phyloP scores from a whole-genome alignment of 2,888 invertebrate species.

The Octonoba sinensis region DNA sequence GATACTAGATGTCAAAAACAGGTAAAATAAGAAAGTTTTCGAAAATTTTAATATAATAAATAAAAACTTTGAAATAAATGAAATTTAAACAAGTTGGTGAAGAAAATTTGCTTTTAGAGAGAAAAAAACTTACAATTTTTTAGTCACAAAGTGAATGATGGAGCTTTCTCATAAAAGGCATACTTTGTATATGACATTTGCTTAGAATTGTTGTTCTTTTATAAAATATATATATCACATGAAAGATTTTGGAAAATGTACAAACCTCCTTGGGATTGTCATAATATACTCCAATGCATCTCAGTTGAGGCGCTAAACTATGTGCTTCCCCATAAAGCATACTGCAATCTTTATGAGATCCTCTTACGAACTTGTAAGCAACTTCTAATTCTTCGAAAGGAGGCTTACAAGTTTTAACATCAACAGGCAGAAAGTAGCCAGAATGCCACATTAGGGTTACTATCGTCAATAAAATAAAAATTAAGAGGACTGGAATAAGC shows the following conservation, averaged over 20 bases:
- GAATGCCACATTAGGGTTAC: constrained; percentile 69
- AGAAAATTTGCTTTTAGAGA: no score
- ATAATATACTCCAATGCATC: constrained; percentile 72
- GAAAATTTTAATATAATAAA: no score
- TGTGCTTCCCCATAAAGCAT: constrained; percentile 71
- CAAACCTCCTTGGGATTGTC: constrained; percentile 72
- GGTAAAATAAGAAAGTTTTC: no score
- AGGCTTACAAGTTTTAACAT: constrained; percentile 71
- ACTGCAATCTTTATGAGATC: constrained; percentile 72
- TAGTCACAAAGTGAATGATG: no score
- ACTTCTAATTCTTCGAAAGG: constrained; percentile 69
- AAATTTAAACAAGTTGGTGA: no score
- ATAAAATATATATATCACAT: no score
- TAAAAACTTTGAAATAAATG: no score
- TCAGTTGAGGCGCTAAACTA: constrained; percentile 70
- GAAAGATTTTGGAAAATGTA: not conserved
- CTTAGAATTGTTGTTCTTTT: no score
- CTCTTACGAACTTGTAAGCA: constrained; percentile 72
- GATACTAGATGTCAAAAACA: no score
- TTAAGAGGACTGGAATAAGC: constrained; percentile 68
- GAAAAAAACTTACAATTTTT: no score
- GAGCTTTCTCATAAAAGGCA: no score
- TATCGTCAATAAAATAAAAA: constrained; percentile 69
- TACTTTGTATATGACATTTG: no score
- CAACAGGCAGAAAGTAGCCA: constrained; percentile 70